Percentiles rank a stretch among this genome's conserved stretches.
These are phyloP conservation scores for Volucella bombylans DNA, from an alignment of 2,888 invertebrate genomes.

Conservation along the genomic window DNA sequence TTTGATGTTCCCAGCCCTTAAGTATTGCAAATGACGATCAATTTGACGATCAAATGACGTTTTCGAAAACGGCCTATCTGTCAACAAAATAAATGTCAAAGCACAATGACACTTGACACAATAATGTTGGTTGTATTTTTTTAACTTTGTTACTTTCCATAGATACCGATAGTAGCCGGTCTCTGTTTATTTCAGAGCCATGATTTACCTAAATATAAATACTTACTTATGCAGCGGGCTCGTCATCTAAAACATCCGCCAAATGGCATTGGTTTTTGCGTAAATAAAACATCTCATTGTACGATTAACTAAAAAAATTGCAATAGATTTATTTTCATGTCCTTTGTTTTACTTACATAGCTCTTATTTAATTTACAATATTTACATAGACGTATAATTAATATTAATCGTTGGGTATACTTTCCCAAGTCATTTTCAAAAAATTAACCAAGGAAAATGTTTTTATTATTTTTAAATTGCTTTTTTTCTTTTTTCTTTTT, in stretches of 20 bases:
- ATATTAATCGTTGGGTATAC: slow-evolving; percentile 65
- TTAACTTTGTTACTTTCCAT: too few relatives aligned
- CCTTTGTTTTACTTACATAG: slow-evolving; percentile 42
- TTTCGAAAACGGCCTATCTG: too few relatives aligned
- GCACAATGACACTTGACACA: too few relatives aligned
- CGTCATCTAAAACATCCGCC: background rate
- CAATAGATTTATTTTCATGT: slow-evolving; percentile 67
- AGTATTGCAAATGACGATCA: too few relatives aligned
- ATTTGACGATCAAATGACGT: too few relatives aligned
- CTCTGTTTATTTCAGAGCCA: too few relatives aligned
- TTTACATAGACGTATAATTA: slow-evolving; percentile 67
- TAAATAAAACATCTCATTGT: slow-evolving; percentile 33
- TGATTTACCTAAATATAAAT: too few relatives aligned
- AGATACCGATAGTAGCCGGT: too few relatives aligned
- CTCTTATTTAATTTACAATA: slow-evolving; percentile 68
- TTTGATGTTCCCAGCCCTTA: too few relatives aligned
- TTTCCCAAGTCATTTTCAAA: slow-evolving; percentile 63
- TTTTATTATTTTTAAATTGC: slow-evolving; percentile 37
- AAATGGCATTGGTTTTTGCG: background rate
- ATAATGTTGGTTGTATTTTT: too few relatives aligned
- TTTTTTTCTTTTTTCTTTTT: slow-evolving; percentile 16
- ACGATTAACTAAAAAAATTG: slow-evolving; percentile 71
- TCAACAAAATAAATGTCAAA: too few relatives aligned
- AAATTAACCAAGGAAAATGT: slow-evolving; percentile 62
- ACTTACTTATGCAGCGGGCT: too few relatives aligned